Evolutionary conservation across 2,888 invertebrate species (phyloP).

Genomic region (Agelastica alni): DNA sequence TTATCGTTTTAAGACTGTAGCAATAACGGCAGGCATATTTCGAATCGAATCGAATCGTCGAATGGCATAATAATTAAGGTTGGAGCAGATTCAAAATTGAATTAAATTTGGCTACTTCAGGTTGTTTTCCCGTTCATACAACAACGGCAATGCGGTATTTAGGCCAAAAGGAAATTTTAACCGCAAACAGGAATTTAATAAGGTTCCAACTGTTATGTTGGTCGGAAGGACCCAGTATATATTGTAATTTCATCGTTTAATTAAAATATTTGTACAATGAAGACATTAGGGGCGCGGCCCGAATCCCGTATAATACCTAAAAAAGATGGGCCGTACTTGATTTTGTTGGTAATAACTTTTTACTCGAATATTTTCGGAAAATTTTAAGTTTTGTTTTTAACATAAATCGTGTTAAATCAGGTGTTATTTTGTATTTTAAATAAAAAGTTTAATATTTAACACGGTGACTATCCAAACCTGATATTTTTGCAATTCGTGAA

Average conservation of each 20-base stretch:
- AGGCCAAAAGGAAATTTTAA: background rate
- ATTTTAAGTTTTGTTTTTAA: too few relatives aligned
- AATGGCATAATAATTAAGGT: conserved; percentile 10
- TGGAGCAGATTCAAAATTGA: conserved; percentile 20
- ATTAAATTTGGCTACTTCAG: conserved; percentile 18
- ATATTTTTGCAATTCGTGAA: too few relatives aligned
- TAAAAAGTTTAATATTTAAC: too few relatives aligned
- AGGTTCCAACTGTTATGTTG: conserved; percentile 1
- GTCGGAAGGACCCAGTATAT: background rate
- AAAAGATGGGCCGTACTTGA: too few relatives aligned
- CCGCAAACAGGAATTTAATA: conserved; percentile 4
- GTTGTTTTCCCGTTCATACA: conserved; percentile 15
- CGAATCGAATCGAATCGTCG: background rate
- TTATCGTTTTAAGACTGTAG: too few relatives aligned
- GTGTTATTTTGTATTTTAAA: too few relatives aligned
- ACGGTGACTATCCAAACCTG: too few relatives aligned
- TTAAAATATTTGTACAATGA: background rate
- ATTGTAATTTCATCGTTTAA: background rate
- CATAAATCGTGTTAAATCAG: too few relatives aligned
- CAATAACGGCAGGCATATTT: too few relatives aligned
- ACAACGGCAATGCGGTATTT: conserved; percentile 12
- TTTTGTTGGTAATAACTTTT: too few relatives aligned
- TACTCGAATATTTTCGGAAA: too few relatives aligned
- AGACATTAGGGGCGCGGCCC: background rate
- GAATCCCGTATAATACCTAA: too few relatives aligned